phyloP scores from a whole-genome alignment of 2,888 invertebrate species.

The Frankliniella intonsa region DNA sequence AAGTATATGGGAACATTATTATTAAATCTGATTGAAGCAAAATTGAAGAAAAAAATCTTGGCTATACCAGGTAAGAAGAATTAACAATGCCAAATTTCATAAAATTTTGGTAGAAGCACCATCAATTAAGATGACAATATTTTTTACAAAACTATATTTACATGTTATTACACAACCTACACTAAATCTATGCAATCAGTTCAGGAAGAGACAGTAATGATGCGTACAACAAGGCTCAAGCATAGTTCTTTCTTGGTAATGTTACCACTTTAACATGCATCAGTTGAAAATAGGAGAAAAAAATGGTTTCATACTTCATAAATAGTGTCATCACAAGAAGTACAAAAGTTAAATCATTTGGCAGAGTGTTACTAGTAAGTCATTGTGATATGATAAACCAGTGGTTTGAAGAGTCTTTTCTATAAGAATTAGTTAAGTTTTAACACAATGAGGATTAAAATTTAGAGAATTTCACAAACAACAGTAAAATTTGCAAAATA shows the following conservation, averaged over 20 bases:
- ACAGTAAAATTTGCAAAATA: constrained; percentile 1
- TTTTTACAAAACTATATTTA: background rate
- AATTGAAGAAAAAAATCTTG: too few relatives aligned
- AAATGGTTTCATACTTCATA: too few relatives aligned
- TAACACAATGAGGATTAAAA: background rate
- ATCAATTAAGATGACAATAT: background rate
- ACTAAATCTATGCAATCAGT: background rate
- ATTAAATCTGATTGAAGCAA: too few relatives aligned
- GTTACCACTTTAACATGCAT: background rate
- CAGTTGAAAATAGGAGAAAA: background rate
- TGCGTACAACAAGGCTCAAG: background rate
- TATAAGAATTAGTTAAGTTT: background rate
- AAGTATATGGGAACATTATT: too few relatives aligned
- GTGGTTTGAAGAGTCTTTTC: background rate
- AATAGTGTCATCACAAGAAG: too few relatives aligned
- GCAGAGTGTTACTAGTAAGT: too few relatives aligned
- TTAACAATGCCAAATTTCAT: background rate
- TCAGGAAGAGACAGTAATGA: background rate
- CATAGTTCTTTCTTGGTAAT: background rate
- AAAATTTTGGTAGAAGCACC: background rate
- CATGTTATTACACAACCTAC: background rate
- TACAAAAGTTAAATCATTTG: too few relatives aligned
- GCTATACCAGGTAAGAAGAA: too few relatives aligned
- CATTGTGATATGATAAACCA: too few relatives aligned
- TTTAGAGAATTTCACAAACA: background rate